Percentiles rank a stretch among this genome's conserved stretches.
Evolutionary conservation across 2,797 vertebrate genomes (phyloP).

Genomic region (Phyllotis vaccarum): DNA sequence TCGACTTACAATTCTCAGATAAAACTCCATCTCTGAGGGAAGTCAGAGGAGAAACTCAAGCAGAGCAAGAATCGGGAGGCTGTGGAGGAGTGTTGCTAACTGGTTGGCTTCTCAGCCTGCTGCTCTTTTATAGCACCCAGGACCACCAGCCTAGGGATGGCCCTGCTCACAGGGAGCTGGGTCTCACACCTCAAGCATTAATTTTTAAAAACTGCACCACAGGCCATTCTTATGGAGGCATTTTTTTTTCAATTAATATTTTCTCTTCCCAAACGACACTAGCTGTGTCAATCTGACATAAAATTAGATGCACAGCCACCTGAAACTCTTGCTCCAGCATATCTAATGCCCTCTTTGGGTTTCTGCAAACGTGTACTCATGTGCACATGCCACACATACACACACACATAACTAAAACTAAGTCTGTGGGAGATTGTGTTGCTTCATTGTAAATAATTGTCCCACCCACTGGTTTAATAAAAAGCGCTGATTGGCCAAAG

Average conservation of each 20-base stretch:
- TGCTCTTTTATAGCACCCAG: background rate
- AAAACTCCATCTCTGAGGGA: background rate
- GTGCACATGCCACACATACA: rapidly evolving
- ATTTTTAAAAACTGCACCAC: background rate
- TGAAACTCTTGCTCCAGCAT: background rate
- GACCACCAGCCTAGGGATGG: background rate
- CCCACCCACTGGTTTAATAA: too few species aligned
- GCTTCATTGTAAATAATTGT: too few species aligned
- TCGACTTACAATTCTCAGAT: background rate
- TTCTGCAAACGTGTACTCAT: too few species aligned
- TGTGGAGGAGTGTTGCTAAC: background rate
- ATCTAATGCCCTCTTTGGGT: background rate
- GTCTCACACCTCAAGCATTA: background rate
- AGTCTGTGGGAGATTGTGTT: too few species aligned
- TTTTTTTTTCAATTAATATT: background rate
- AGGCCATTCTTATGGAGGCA: background rate
- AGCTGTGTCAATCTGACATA: background rate
- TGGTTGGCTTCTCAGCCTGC: background rate
- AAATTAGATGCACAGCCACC: background rate
- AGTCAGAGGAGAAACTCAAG: background rate
- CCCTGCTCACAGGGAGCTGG: background rate
- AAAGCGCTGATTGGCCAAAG: too few species aligned
- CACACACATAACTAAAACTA: background rate
- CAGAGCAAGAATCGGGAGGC: background rate
- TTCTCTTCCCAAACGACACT: background rate